Conservation (phyloP, 2,888 invertebrate species). For the Nysson spinosus region DNA sequence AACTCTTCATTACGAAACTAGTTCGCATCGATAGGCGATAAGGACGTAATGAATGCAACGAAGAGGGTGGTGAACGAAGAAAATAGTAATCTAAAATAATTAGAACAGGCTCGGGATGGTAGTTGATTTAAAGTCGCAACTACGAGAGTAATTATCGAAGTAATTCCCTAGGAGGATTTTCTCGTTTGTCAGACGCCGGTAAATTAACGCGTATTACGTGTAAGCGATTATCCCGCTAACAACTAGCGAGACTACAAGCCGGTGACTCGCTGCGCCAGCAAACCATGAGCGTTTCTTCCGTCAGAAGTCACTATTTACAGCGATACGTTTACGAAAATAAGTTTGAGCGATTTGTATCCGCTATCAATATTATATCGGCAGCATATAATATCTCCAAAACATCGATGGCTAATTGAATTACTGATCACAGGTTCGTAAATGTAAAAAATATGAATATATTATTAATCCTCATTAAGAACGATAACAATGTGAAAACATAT, state of each 20-base stretch:
- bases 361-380: conserved; percentile 2
- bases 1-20: too few species aligned
- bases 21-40: background rate
- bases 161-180: conserved; percentile 33
- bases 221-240: conserved; percentile 51
- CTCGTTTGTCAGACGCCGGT: conserved; percentile 47
- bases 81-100: conserved; percentile 36
- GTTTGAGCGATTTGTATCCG: conserved; percentile 26
- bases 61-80: background rate
- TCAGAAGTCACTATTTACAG: conserved; percentile 20
- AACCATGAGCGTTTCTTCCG: conserved; percentile 26
- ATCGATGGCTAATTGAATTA: too few species aligned
- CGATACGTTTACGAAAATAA: conserved; percentile 26
- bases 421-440: too few species aligned
- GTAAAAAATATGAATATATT: too few species aligned
- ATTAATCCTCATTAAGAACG: too few species aligned
- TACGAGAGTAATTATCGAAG: conserved; percentile 28
- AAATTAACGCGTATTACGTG: conserved; percentile 61
- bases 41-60: conserved; percentile 1
- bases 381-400: conserved; percentile 6
- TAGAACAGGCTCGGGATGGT: conserved; percentile 17
- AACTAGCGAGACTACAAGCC: conserved; percentile 17
- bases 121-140: background rate
- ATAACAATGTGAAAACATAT: too few species aligned
- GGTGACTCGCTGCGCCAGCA: conserved; percentile 23